Base-by-base conservation (phyloP, 2,888 invertebrate species). In the Empis livida region DNA sequence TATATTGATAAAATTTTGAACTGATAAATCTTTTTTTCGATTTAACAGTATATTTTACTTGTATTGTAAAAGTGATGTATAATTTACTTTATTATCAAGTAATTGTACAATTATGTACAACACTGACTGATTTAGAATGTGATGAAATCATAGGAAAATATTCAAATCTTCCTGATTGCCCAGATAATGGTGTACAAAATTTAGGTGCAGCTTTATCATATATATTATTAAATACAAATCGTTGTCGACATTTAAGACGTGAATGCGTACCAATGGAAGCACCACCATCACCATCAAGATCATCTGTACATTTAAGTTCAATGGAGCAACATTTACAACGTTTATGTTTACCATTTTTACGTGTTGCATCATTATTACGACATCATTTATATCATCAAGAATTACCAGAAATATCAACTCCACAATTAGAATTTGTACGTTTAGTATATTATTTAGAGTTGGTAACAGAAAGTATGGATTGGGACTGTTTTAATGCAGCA, bases 21-120 rank as follows among this genome's bases (percentile, higher is more conserved):
- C 27, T 23, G 39, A 14, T 38, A 14, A 1, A 5, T 10, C 1
- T 3, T n/a, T 11, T 30, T 39, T 20, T 17, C 51, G 52, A 50
- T 53, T 48, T 72, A 73, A 2, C 75, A 92, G 93, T 84, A 45
- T 91, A 91, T 65, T 93, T 88, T 71, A 85, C 85, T 2, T 84
- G 85, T 62, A 80, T 93, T 59, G 87, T 93, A 3, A 84, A 86
- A 65, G 82, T 86, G 54, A 76, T 93, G 54, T 95, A 89, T 74
- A 89, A 93, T 66, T 76, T 94, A 53, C 74, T 85, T 51, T 92
- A 89, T 72, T 84, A 93, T 67, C 93, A 94, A 76, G 82, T 90
- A 43, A 78, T 92, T 53, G 78, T 84, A 46, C 87, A 88, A 68
- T 73, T 91, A 52, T 79, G 82, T 47, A 82, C 83, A 53, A 75